Evolutionary conservation across 2,797 vertebrate species (phyloP).

Genomic region (Pseudochirops corinnae): DNA sequence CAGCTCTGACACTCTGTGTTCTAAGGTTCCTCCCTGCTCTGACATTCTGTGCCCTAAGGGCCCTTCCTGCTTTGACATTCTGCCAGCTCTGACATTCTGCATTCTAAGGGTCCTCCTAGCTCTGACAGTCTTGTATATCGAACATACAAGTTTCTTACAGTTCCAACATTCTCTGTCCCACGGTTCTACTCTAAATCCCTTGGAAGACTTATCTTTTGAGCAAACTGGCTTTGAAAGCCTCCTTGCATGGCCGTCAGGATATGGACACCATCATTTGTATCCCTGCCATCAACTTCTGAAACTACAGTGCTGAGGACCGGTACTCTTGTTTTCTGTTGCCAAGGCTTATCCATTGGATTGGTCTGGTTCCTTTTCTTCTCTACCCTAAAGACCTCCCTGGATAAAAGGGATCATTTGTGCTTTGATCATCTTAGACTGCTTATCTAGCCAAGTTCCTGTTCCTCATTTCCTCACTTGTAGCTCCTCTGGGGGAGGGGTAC

Average conservation of each 20-base stretch:
- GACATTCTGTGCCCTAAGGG: too few species aligned
- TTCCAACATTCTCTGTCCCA: neutral
- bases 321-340: neutral
- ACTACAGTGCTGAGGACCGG: neutral
- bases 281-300: neutral
- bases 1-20: too few species aligned
- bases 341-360: neutral
- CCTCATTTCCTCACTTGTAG: too few species aligned
- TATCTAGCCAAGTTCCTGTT: neutral
- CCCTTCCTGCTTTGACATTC: too few species aligned
- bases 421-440: neutral
- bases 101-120: too few species aligned
- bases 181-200: neutral
- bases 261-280: neutral
- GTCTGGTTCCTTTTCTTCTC: neutral
- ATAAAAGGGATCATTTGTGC: neutral
- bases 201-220: neutral
- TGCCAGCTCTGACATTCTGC: too few species aligned
- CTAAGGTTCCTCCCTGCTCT: too few species aligned
- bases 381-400: neutral
- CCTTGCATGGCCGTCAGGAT: neutral
- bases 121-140: neutral
- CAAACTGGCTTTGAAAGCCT: neutral
- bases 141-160: neutral
- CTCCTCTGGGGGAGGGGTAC: too few species aligned